phyloP scores from a whole-genome alignment of 1,140 invertebrate species.

The Hyles vespertilio region DNA sequence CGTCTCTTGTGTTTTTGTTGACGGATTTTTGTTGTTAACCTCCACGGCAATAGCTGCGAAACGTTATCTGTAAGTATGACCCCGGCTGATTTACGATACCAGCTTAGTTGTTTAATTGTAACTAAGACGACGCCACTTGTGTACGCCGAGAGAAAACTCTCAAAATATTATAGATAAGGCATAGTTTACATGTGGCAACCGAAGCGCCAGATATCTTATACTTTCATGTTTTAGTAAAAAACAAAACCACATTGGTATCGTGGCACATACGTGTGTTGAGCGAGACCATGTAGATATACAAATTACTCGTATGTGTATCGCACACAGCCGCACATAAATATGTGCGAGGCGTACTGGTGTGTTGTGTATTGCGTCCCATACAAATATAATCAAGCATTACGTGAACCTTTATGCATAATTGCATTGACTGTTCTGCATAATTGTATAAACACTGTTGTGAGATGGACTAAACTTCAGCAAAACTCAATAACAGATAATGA shows the following conservation, averaged over 20 bases:
- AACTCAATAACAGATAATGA: no score
- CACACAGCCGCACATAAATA: slow-evolving; percentile 20
- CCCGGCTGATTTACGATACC: slow-evolving; percentile 60
- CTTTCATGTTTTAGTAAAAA: slow-evolving; percentile 7
- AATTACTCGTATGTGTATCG: slow-evolving; percentile 11
- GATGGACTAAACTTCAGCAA: not conserved
- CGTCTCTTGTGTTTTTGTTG: slow-evolving; percentile 71
- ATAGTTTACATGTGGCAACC: no score
- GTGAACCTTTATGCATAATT: slow-evolving; percentile 22
- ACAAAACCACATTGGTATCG: slow-evolving; percentile 16
- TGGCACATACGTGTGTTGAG: slow-evolving; percentile 14
- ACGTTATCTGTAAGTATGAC: slow-evolving; percentile 73
- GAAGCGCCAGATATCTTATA: no score
- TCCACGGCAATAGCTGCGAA: slow-evolving; percentile 48
- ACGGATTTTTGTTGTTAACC: slow-evolving; percentile 68
- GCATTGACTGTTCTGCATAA: slow-evolving; percentile 12
- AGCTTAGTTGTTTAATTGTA: slow-evolving; percentile 27
- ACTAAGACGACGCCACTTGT: slow-evolving; percentile 15
- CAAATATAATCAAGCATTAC: slow-evolving; percentile 22
- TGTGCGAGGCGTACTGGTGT: slow-evolving; percentile 6
- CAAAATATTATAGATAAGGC: no score
- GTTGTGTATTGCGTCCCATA: slow-evolving; percentile 11
- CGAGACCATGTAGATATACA: slow-evolving; percentile 12
- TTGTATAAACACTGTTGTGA: slow-evolving; percentile 1
- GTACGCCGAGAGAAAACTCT: no score